Conservation (phyloP, 2,888 invertebrate species). For the Folsomia manolachei region DNA sequence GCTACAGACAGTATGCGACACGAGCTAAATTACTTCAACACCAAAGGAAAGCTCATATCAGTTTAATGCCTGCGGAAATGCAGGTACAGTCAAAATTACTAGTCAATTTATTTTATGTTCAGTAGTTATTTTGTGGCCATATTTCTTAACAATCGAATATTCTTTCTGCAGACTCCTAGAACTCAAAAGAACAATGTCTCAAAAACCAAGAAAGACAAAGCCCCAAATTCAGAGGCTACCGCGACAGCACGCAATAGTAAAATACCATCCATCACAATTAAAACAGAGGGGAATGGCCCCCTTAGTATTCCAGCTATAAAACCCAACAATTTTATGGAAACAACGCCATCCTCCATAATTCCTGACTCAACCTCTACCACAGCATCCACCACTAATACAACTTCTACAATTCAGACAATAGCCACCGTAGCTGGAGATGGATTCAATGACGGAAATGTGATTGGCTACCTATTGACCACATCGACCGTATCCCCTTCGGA, state of each 20-base stretch:
- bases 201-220: constrained; percentile 11
- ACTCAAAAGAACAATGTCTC: constrained; percentile 49
- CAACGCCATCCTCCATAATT: background rate
- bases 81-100: no score
- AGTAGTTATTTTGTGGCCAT: no score
- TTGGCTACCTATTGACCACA: constrained; percentile 42
- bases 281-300: background rate
- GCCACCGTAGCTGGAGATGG: constrained; percentile 21
- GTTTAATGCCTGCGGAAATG: constrained; percentile 49
- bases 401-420: constrained; percentile 29
- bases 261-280: background rate
- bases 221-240: constrained; percentile 6
- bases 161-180: constrained; percentile 36
- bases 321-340: background rate
- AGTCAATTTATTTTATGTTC: background rate
- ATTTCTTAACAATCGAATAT: background rate
- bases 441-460: constrained; percentile 39
- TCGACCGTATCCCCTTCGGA: constrained; percentile 36
- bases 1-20: constrained; percentile 83
- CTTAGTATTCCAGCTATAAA: background rate
- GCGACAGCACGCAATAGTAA: background rate
- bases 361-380: constrained; percentile 21
- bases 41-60: constrained; percentile 56
- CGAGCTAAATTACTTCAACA: constrained; percentile 61
- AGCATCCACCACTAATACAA: constrained; percentile 15